A percentile compares a stretch with the other conserved stretches of the same genome.
Conservation (phyloP, 2,113 vertebrate species). For the Dendrocopos noguchii region DNA sequence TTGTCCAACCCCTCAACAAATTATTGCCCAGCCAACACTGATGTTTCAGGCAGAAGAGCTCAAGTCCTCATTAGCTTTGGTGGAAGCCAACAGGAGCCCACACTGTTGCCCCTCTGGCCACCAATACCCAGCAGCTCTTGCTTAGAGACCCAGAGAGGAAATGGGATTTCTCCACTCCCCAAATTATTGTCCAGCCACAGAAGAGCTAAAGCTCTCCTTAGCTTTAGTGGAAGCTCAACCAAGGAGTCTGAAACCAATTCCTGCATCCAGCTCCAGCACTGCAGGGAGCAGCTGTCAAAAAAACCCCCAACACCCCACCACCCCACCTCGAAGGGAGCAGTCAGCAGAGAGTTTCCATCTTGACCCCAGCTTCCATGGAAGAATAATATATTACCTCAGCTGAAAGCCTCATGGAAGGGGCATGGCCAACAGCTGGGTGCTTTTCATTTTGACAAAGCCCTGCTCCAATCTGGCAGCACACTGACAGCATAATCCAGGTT, state of each 20-base stretch:
- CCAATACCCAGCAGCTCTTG: neutral
- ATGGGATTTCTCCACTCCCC: too few species aligned
- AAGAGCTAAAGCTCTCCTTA: too few species aligned
- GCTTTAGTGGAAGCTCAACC: neutral
- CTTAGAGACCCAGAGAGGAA: too few species aligned
- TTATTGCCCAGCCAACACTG: too few species aligned
- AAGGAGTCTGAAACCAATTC: rapidly evolving
- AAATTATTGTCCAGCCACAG: too few species aligned
- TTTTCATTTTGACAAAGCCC: neutral
- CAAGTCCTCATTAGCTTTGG: rapidly evolving
- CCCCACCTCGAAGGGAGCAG: neutral
- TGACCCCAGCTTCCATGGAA: neutral
- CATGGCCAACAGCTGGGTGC: neutral
- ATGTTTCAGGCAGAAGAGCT: rapidly evolving
- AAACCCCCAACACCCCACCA: too few species aligned
- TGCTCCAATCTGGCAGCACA: neutral
- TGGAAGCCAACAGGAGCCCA: neutral
- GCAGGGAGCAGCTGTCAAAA: neutral
- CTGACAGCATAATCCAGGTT: neutral
- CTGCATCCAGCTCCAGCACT: neutral
- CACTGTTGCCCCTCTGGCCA: too few species aligned
- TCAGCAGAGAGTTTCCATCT: neutral
- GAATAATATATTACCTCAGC: neutral
- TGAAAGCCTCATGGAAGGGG: neutral
- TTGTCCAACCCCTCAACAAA: neutral